These are phyloP conservation scores for Hypocryptadius cinnamomeus DNA, from an alignment of 2,113 vertebrate species.

Conservation along the genomic window DNA sequence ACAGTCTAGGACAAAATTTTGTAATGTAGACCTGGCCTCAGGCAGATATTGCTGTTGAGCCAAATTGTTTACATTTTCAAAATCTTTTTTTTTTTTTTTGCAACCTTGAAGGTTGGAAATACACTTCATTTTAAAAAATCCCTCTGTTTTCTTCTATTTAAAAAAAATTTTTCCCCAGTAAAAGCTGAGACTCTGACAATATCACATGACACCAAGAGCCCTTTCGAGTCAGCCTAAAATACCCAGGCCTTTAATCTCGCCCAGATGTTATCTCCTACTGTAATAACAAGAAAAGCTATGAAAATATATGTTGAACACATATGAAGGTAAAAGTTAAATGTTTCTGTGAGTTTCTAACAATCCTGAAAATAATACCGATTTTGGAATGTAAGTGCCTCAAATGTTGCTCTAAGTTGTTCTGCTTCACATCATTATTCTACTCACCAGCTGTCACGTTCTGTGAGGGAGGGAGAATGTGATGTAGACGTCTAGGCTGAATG, in stretches of 20 bases:
- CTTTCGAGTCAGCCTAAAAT: background rate
- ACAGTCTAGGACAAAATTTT: background rate
- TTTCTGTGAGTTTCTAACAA: background rate
- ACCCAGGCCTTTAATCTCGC: background rate
- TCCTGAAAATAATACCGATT: background rate
- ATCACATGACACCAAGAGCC: background rate
- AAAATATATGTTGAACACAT: background rate
- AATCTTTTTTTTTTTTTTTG: background rate
- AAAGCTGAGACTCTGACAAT: background rate
- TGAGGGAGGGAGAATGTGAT: background rate
- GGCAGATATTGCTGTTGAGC: background rate
- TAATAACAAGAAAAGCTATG: background rate
- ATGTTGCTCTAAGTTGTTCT: background rate
- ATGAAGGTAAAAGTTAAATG: background rate
- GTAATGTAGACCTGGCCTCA: rapidly evolving
- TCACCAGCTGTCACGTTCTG: background rate
- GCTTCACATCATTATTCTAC: background rate
- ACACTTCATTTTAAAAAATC: rapidly evolving
- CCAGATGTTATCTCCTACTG: constrained; percentile 1
- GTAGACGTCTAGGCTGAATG: background rate
- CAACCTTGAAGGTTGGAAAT: background rate
- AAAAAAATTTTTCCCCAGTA: rapidly evolving
- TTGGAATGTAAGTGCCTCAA: background rate
- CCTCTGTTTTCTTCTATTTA: background rate
- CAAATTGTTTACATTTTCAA: background rate